phyloP scores from a whole-genome alignment of 2,797 vertebrate species.

The Labeo calbasu region DNA sequence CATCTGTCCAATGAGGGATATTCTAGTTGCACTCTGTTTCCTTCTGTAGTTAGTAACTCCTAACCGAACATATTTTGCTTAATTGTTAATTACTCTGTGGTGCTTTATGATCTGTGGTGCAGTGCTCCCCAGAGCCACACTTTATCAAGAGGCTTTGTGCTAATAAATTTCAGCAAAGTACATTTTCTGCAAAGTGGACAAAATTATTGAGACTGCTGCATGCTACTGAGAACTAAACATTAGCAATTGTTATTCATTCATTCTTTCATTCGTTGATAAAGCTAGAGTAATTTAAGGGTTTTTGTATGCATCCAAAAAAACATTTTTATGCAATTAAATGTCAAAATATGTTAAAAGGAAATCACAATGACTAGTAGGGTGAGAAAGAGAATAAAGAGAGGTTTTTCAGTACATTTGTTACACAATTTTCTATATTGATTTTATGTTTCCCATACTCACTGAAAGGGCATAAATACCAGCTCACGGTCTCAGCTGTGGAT shows the following conservation, averaged over 20 bases:
- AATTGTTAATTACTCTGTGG: background rate
- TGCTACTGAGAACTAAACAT: background rate
- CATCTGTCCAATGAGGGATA: background rate
- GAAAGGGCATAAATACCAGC: constrained; percentile 23
- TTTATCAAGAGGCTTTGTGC: background rate
- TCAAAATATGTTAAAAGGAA: background rate
- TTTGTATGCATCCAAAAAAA: background rate
- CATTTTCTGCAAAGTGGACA: background rate
- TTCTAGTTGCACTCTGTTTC: constrained; percentile 7
- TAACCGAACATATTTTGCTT: background rate
- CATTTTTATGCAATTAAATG: background rate
- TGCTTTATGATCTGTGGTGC: constrained; percentile 4
- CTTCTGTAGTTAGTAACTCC: background rate
- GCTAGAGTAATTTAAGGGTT: background rate
- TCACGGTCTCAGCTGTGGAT: constrained; percentile 22
- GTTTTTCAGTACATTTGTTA: constrained; percentile 35
- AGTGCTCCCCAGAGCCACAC: constrained; percentile 3
- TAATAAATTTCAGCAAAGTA: background rate
- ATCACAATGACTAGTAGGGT: background rate
- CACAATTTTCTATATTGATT: constrained; percentile 12
- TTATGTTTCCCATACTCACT: constrained; percentile 22
- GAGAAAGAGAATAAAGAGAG: background rate
- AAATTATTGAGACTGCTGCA: background rate
- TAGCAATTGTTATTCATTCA: background rate
- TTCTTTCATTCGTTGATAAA: background rate